Conservation (phyloP, 2,113 vertebrate species). For the Centropus bengalensis region DNA sequence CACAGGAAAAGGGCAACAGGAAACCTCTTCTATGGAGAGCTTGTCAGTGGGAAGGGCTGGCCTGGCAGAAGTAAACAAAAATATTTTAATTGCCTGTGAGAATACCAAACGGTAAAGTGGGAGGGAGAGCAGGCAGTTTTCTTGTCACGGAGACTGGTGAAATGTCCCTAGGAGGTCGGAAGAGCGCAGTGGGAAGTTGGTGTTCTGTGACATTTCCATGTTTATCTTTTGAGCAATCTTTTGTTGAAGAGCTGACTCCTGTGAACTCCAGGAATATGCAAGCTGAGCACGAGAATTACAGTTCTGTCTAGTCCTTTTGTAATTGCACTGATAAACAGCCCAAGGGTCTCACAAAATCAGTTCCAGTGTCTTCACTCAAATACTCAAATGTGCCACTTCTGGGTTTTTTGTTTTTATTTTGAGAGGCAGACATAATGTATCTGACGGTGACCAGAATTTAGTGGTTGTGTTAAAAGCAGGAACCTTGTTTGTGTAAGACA, state of each 20-base stretch:
- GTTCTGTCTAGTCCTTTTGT: conserved; percentile 27
- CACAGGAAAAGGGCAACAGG: background rate
- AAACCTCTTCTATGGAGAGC: background rate
- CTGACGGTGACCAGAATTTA: background rate
- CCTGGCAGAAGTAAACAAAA: background rate
- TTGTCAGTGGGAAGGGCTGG: background rate
- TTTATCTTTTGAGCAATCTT: background rate
- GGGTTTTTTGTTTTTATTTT: background rate
- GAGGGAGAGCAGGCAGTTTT: background rate
- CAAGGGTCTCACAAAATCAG: background rate
- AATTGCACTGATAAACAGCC: background rate
- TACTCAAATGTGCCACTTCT: background rate
- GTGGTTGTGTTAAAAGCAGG: background rate
- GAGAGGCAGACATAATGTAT: rapidly evolving
- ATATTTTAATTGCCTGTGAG: background rate
- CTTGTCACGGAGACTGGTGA: background rate
- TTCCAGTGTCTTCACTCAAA: background rate
- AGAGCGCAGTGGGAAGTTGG: background rate
- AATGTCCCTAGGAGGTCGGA: background rate
- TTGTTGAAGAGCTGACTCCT: background rate
- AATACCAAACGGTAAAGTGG: background rate
- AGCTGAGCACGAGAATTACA: background rate
- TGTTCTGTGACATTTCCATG: background rate
- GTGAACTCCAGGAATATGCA: background rate
- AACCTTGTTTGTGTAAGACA: background rate